Base-by-base conservation (phyloP, 1,140 invertebrate species). In the Tetramorium alpestre region DNA sequence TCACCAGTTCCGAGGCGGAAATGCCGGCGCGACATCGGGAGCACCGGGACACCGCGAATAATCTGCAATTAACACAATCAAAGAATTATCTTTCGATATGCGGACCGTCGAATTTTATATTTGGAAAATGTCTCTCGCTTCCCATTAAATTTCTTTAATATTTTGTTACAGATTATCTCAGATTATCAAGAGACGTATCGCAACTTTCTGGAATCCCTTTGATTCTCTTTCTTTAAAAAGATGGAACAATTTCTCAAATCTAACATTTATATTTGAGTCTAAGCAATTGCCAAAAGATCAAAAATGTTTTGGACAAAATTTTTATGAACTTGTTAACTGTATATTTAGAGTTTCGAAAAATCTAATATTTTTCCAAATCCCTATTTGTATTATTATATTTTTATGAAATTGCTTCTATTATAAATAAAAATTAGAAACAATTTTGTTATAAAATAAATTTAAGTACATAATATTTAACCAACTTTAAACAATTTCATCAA, bases 1-100 rank as follows among this genome's bases (percentile, higher is more conserved):
- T 99, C 92, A 99, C 98, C 91, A 99, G 96, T 95, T 99, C 98
- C 89, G 97, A 97, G n/a, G 98, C 97, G 16, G 97, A 97, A 91
- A 99, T 98, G 0, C 97, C 97, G 51, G 97, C 97, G 18, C 97
- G 97, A 93, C 98, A 99, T 64, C 98, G 96, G 1, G 97, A 97
- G 93, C 98, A 99, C 78, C 98, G 96, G 92, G 98, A 97, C 81
- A 97, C 97, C 64, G 97, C 97, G 92, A 97, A 98, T 92, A 98
- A 94, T 92, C 97, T 98, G 96, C 3, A 96, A 96, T 69, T 4
- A 22, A 16, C 72, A 54, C 10, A 38, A 8, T 60, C 62, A 22
- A 60, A 54, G 2, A 10, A 6, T n/a, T n/a, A 56, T 56, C 18
- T 8, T 11, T 33, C 16, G 16, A 3, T 33, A 0, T n/a, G 7